phyloP scores from a whole-genome alignment of 2,797 vertebrate species.

The Craterocephalus amniculus region DNA sequence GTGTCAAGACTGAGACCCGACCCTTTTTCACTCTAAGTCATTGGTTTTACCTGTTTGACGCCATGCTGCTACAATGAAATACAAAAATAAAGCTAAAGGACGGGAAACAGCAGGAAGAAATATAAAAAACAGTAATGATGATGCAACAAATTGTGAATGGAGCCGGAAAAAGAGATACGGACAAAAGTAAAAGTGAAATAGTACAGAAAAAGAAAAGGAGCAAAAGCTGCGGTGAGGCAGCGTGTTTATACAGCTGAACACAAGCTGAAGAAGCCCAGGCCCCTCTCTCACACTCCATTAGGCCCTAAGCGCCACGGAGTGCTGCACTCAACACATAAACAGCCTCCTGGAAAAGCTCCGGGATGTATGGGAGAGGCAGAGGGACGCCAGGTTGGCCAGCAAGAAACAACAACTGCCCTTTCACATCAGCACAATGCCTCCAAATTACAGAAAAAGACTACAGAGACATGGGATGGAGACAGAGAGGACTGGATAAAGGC shows the following conservation, averaged over 20 bases:
- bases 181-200: conserved; percentile 31
- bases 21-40: neutral
- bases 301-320: conserved; percentile 90
- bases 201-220: conserved; percentile 47
- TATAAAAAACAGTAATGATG: neutral
- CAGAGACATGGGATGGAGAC: conserved; percentile 47
- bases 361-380: conserved; percentile 80
- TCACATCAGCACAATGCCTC: conserved; percentile 74
- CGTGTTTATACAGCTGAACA: conserved; percentile 99
- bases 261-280: conserved; percentile 97
- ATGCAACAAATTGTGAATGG: conserved; percentile 26
- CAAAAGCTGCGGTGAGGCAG: conserved; percentile 79
- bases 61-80: neutral
- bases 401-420: conserved; percentile 87
- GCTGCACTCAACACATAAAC: conserved; percentile 97
- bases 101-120: neutral
- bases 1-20: conserved; percentile 17
- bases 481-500: conserved; percentile 37
- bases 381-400: conserved; percentile 67
- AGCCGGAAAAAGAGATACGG: conserved; percentile 15
- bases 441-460: conserved; percentile 62
- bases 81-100: neutral
- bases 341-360: conserved; percentile 88
- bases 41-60: conserved; percentile 7
- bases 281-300: conserved; percentile 95